Percentiles rank a stretch among this genome's conserved stretches.
These are phyloP conservation scores for Dynastes grantii DNA, from an alignment of 2,888 invertebrate genomes.

Conservation along the genomic window DNA sequence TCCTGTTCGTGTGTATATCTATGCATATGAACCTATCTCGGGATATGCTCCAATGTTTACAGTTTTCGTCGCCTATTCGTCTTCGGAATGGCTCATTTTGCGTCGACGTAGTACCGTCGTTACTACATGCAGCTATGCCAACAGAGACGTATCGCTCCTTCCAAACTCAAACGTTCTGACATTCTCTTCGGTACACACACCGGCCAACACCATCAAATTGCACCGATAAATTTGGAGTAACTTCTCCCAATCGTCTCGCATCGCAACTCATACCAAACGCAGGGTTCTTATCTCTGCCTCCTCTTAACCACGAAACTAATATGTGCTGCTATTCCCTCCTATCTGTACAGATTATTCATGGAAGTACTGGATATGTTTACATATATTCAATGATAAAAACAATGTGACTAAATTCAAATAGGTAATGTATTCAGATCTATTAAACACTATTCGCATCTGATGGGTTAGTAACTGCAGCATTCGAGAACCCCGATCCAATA, in stretches of 20 bases:
- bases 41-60: constrained; percentile 66
- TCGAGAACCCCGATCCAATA: too few relatives aligned
- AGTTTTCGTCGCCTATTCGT: constrained; percentile 65
- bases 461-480: too few relatives aligned
- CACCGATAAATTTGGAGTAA: constrained; percentile 69
- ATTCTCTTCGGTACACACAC: constrained; percentile 47
- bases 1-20: neutral
- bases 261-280: constrained; percentile 66
- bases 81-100: constrained; percentile 67
- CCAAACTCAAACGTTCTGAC: constrained; percentile 28
- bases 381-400: too few relatives aligned
- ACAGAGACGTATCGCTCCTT: constrained; percentile 62
- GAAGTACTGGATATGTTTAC: too few relatives aligned
- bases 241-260: constrained; percentile 68
- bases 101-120: constrained; percentile 55
- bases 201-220: constrained; percentile 69
- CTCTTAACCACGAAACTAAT: constrained; percentile 58
- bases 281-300: constrained; percentile 65
- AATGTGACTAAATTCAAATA: too few relatives aligned
- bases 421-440: too few relatives aligned
- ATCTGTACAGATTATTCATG: neutral
- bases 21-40: constrained; percentile 24
- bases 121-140: constrained; percentile 61
- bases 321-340: constrained; percentile 20
- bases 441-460: too few relatives aligned